Evolutionary conservation across 1,140 invertebrate species (phyloP).

Genomic region (Drosophila virilis): DNA sequence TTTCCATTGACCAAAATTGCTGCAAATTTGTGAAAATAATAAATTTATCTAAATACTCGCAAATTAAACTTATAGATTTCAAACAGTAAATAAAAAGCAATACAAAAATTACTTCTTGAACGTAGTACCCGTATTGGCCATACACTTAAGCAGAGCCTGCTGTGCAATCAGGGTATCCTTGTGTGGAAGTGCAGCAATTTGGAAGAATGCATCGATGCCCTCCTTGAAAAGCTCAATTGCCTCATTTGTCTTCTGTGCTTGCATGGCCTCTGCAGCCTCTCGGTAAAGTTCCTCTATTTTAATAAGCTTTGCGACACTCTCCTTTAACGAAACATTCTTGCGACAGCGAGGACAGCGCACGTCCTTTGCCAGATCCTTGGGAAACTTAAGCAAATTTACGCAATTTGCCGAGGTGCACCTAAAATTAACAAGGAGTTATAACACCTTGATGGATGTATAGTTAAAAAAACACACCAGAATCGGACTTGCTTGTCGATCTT

Average conservation of each 20-base stretch:
- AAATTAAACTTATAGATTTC: conserved; percentile 1
- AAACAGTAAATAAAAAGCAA: background rate
- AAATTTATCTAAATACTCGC: conserved; percentile 5
- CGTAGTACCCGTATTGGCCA: conserved; percentile 83
- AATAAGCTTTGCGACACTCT: conserved; percentile 84
- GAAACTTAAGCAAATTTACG: conserved; percentile 85
- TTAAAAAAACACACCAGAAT: conserved; percentile 63
- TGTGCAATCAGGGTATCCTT: conserved; percentile 86
- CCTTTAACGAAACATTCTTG: conserved; percentile 85
- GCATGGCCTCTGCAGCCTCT: conserved; percentile 84
- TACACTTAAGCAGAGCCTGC: conserved; percentile 86
- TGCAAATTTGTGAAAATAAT: conserved; percentile 8
- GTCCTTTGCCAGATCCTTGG: conserved; percentile 73
- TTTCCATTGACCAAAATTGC: too few species aligned
- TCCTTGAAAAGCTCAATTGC: conserved; percentile 84
- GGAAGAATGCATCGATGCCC: conserved; percentile 85
- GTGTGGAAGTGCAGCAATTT: conserved; percentile 86
- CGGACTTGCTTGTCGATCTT: conserved; percentile 85
- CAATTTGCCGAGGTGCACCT: conserved; percentile 87
- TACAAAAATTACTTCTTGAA: conserved; percentile 60
- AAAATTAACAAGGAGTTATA: background rate
- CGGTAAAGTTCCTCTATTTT: conserved; percentile 86
- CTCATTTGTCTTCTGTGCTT: conserved; percentile 81
- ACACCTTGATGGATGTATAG: too few species aligned
- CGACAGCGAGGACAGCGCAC: conserved; percentile 86